Conservation (phyloP, 1,140 invertebrate genomes). For the Diorhabda carinulata region DNA sequence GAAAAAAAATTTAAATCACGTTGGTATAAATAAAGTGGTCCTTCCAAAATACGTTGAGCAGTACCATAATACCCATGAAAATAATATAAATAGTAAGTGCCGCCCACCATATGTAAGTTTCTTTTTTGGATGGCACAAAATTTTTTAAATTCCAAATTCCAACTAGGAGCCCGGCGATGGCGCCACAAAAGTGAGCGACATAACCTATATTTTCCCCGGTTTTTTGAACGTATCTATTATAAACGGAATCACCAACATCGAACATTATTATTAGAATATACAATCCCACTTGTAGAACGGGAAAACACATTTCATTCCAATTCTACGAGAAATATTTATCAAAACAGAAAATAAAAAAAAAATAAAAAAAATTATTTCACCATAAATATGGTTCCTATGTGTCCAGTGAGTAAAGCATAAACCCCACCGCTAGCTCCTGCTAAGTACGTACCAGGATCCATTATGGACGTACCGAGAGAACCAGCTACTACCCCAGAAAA, state of each 20-base stretch:
- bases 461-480: constrained; percentile 80
- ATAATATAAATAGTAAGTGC: constrained; percentile 70
- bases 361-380: constrained; percentile 50
- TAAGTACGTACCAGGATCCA: constrained; percentile 79
- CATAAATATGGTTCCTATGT: constrained; percentile 91
- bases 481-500: constrained; percentile 78
- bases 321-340: constrained; percentile 59
- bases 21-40: background rate
- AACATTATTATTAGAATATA: constrained; percentile 64
- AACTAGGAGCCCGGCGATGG: constrained; percentile 79
- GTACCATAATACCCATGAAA: constrained; percentile 60
- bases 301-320: constrained; percentile 89
- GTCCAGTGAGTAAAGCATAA: constrained; percentile 91
- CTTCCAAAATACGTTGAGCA: constrained; percentile 27
- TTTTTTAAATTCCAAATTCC: constrained; percentile 90
- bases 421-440: constrained; percentile 96
- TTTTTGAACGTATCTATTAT: constrained; percentile 68
- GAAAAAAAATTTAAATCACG: no score
- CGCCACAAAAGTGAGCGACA: constrained; percentile 83
- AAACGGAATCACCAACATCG: constrained; percentile 72
- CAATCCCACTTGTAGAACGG: constrained; percentile 71
- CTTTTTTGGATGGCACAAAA: constrained; percentile 79
- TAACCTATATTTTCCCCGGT: constrained; percentile 69
- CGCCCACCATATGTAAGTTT: constrained; percentile 78
- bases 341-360: background rate